Percentiles rank a stretch among this genome's conserved stretches.
Conservation (phyloP, 2,113 vertebrate species). For the Riparia riparia region DNA sequence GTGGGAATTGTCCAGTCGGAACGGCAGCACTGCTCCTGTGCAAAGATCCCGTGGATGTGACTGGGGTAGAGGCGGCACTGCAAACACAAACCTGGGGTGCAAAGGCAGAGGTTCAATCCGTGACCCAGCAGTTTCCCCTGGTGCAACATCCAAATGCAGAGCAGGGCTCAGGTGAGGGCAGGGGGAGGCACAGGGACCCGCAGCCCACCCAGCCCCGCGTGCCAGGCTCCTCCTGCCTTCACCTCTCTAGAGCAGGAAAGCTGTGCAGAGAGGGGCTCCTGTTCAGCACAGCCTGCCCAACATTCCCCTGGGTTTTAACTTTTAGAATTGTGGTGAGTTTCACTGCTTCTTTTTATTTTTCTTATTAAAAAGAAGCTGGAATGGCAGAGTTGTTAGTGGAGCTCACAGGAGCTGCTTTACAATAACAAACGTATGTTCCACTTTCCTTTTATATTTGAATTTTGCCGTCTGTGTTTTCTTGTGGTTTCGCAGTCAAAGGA, state of each 20-base stretch:
- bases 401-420: constrained; percentile 61
- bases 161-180: not conserved
- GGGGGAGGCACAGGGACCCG: not conserved
- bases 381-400: constrained; percentile 42
- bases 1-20: not conserved
- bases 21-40: not conserved
- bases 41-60: not conserved
- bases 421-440: constrained; percentile 64
- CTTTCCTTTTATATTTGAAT: constrained; percentile 74
- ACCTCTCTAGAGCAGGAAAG: constrained; percentile 21
- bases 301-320: not conserved
- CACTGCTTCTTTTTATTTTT: not conserved
- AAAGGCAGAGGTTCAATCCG: not conserved
- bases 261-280: not conserved
- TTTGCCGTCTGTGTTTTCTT: constrained; percentile 70
- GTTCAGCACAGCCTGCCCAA: not conserved
- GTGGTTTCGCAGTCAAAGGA: constrained; percentile 74
- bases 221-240: not conserved
- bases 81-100: not conserved
- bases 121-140: not conserved
- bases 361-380: constrained; percentile 5
- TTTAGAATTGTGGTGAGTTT: not conserved
- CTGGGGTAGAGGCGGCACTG: not conserved
- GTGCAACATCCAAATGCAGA: not conserved
- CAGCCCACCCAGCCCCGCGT: not conserved